Conservation (phyloP, 1,140 invertebrate genomes). For the Gerris buenoi region DNA sequence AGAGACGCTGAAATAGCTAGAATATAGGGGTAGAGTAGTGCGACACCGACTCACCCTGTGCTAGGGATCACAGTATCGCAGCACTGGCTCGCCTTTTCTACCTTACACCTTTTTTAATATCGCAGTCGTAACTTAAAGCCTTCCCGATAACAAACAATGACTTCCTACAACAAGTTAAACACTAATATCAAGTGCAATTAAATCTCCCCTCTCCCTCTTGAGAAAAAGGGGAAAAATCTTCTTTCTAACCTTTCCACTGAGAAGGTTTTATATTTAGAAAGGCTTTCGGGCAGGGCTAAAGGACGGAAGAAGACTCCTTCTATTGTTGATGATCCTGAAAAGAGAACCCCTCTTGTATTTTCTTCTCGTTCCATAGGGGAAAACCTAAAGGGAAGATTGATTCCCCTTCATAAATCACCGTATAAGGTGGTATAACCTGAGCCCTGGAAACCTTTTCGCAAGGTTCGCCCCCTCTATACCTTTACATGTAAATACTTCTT, state of each 20-base stretch:
- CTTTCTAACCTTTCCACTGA: too few species aligned
- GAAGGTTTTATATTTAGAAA: neutral
- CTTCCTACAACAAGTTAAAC: neutral
- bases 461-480: neutral
- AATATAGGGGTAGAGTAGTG: too few species aligned
- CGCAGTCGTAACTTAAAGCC: neutral
- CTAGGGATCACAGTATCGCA: too few species aligned
- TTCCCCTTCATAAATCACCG: neutral
- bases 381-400: neutral
- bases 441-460: neutral
- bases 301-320: too few species aligned
- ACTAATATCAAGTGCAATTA: neutral
- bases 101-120: neutral
- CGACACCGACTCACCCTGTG: too few species aligned
- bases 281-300: too few species aligned
- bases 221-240: too few species aligned
- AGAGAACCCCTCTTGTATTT: too few species aligned
- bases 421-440: neutral
- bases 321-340: neutral
- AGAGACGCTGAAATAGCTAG: too few species aligned
- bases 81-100: too few species aligned
- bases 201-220: too few species aligned
- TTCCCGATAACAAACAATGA: neutral
- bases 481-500: neutral
- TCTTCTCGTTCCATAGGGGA: too few species aligned